Evolutionary conservation across 2,113 vertebrate genomes (phyloP), one percentile per base, ranked within the genome.

Genomic region (Thunnus thynnus): DNA sequence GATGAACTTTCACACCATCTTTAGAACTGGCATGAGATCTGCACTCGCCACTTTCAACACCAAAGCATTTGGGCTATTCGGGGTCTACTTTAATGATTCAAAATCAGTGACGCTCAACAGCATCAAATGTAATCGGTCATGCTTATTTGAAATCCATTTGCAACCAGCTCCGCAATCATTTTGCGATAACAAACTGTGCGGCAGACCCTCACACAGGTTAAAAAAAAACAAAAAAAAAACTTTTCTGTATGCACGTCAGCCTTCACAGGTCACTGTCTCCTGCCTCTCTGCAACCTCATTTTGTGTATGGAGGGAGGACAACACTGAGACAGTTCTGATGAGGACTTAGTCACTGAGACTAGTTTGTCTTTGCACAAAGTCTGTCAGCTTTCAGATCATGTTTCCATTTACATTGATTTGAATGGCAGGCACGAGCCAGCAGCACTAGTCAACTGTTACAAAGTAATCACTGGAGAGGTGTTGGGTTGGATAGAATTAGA

Each of bases 381-480:
- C 48, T 41, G n/a, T 83, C 61, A 41, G 60, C 73, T 78, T 84
- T 85, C 75, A 80, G 27, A 87, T 70, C 69, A 71, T 58, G 36
- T 78, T 78, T 66, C 65, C 18, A 22, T 64, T 69, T 47, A 11
- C 1, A 30, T 18, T 22, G 27, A 83, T 91, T 84, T 85, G 76
- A 83, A 85, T 89, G 75, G 50, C 75, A 76, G 56, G 82, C 73
- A 83, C 52, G 9, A 64, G 83, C 61, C 74, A 67, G 76, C 58
- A 58, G 52, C 72, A 41, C 32, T 67, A 55, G 79, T 79, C 76
- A 82, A 63, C 58, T 47, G 65, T 74, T 76, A 69, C 18, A 75
- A 69, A 52, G 44, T 82, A 78, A 87, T 82, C 77, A 86, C 50
- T 8, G 44, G 41, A 72, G 72, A 80, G 66, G 56, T 72, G 66